A percentile compares a stretch with the other conserved stretches of the same genome.
phyloP scores from a whole-genome alignment of 1,140 invertebrate species.

The Anadara kagoshimensis region DNA sequence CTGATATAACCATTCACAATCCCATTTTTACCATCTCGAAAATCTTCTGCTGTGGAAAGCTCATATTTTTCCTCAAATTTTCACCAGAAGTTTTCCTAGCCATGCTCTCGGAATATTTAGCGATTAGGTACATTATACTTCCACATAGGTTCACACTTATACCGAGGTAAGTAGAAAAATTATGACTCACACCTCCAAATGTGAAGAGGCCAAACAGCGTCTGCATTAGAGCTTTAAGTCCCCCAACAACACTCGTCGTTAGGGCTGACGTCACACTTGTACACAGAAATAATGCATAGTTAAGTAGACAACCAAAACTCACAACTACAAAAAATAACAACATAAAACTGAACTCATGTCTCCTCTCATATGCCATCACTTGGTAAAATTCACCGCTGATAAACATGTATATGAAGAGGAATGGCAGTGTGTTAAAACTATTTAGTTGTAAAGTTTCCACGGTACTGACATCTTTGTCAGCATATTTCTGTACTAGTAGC shows the following conservation, averaged over 20 bases:
- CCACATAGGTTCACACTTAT: slow-evolving; percentile 73
- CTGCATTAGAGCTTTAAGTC: slow-evolving; percentile 74
- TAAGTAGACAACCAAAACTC: slow-evolving; percentile 73
- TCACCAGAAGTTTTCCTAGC: slow-evolving; percentile 27
- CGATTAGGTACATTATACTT: slow-evolving; percentile 73
- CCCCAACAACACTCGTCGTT: slow-evolving; percentile 76
- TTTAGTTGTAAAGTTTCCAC: slow-evolving; percentile 74
- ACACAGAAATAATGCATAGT: slow-evolving; percentile 76
- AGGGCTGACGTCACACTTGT: slow-evolving; percentile 75
- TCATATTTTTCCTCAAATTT: slow-evolving; percentile 56
- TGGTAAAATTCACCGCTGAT: slow-evolving; percentile 62
- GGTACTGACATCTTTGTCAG: slow-evolving; percentile 67
- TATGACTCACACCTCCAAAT: slow-evolving; percentile 74
- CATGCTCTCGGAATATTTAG: slow-evolving; percentile 68
- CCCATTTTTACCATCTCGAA: slow-evolving; percentile 27
- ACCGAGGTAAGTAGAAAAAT: slow-evolving; percentile 68
- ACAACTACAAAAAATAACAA: slow-evolving; percentile 70
- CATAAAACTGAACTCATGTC: slow-evolving; percentile 61
- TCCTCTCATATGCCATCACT: slow-evolving; percentile 44
- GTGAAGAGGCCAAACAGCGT: slow-evolving; percentile 76
- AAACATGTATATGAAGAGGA: slow-evolving; percentile 64
- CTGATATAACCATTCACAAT: neutral
- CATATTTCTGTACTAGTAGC: slow-evolving; percentile 73
- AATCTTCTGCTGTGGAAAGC: slow-evolving; percentile 54
- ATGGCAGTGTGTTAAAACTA: slow-evolving; percentile 74